A percentile compares a stretch with the other conserved stretches of the same genome.
Conservation (phyloP, 2,113 vertebrate genomes). For the Ageneiosus marmoratus region DNA sequence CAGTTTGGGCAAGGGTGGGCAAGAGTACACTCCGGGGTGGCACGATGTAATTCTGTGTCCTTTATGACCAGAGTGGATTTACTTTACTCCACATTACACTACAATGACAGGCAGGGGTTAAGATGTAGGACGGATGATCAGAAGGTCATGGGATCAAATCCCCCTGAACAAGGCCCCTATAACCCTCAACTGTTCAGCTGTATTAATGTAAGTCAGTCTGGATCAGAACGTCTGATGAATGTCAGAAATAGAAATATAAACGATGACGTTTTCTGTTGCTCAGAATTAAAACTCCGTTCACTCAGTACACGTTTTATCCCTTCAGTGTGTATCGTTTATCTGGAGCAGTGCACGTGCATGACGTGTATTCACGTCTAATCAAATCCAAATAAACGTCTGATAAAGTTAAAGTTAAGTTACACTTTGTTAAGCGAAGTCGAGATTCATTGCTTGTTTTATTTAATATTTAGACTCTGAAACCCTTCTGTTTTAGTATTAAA, state of each 20-base stretch:
- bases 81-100: not conserved
- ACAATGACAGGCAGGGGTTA: not conserved
- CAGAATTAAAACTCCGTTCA: not conserved
- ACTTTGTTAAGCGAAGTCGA: too few relatives aligned
- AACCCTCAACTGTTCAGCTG: too few relatives aligned
- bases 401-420: too few relatives aligned
- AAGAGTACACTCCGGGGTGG: not conserved
- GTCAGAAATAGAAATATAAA: too few relatives aligned
- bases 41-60: not conserved
- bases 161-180: too few relatives aligned
- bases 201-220: too few relatives aligned
- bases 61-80: not conserved
- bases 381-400: not conserved
- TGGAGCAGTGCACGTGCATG: not conserved
- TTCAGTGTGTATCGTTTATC: not conserved
- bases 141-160: too few relatives aligned
- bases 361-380: not conserved
- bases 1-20: not conserved
- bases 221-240: too few relatives aligned
- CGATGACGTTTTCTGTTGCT: not conserved
- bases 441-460: too few relatives aligned
- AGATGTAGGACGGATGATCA: too few relatives aligned
- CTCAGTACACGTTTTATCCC: not conserved
- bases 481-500: too few relatives aligned
- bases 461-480: too few relatives aligned